Evolutionary conservation across 2,797 vertebrate species (phyloP), one percentile per base, ranked within the genome.

Genomic region (Percopsis omiscomaycus): DNA sequence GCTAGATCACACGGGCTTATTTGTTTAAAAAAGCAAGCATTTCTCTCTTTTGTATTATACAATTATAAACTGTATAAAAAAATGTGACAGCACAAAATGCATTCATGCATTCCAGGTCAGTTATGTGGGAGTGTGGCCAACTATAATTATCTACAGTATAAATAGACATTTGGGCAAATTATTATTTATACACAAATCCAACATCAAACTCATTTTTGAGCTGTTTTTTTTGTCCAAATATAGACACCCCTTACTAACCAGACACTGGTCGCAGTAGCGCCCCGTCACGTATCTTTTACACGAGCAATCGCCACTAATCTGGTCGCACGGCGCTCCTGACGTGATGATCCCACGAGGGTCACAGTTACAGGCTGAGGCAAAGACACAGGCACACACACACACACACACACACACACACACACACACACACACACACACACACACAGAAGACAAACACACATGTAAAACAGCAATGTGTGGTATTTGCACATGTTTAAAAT

Each of bases 251-350:
- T 44, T 37, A 88, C 93, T 92, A 63, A 97, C 94, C 94, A 95
- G 83, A 29, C 94, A 98, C 78, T 92, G 86, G 89, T 89, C 91
- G 76, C 94, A 96, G 87, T 93, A 92, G 68, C 90, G 89, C 5
- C 94, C 94, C 0, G 93, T 94, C 62, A 96, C 95, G 0, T 96
- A 93, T 83, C 92, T 83, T 86, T 96, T 97, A 83, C 95, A 98
- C 75, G 92, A 94, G 78, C 95, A 97, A 84, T 94, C 92, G 0
- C 94, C 93, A 0, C 93, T 96, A 85, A 94, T 91, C 74, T 93
- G 92, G 77, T 97, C 95, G 14, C 94, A 97, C 0, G 92, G 91
- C 3, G 87, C 86, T 64, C 79, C 92, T 74, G 90, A 85, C 27
- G 86, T 85, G 27, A 92, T 91, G 0, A 90, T 91, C 27, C 95